These are phyloP conservation scores for Bradypus variegatus DNA, from an alignment of 2,797 vertebrate genomes.

Conservation along the genomic window DNA sequence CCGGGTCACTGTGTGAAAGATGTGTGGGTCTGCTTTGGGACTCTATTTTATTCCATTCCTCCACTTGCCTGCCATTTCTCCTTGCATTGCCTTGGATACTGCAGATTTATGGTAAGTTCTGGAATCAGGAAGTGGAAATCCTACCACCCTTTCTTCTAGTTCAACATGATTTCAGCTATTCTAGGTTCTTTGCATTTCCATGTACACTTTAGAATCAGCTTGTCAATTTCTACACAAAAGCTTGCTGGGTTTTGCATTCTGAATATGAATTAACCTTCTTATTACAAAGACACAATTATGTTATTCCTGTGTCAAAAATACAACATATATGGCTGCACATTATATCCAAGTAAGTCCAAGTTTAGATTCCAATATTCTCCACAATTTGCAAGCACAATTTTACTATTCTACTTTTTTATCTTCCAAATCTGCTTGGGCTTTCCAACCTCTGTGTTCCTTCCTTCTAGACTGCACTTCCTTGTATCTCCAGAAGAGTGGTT, in stretches of 20 bases:
- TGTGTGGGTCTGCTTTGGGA: accelerated
- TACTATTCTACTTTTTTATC: not conserved
- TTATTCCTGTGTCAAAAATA: not conserved
- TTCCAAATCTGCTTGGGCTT: not conserved
- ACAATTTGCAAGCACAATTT: no score
- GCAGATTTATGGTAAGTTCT: not conserved
- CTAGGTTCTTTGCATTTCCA: not conserved
- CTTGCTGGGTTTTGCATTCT: not conserved
- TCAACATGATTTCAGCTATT: not conserved
- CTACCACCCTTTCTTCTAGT: not conserved
- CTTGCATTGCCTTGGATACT: not conserved
- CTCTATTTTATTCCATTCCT: no score
- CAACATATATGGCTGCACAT: no score
- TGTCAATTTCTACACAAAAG: not conserved
- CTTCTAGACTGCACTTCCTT: not conserved
- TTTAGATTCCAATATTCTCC: not conserved
- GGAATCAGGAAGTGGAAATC: not conserved
- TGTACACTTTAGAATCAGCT: not conserved
- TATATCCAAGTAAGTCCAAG: not conserved
- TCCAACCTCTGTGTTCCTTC: not conserved
- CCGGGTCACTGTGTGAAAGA: not conserved
- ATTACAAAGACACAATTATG: not conserved
- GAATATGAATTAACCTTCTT: no score
- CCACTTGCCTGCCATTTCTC: no score
- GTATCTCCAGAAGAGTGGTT: no score